Conservation (phyloP, 64 coral and sea anemone species). For the Porites lutea region DNA sequence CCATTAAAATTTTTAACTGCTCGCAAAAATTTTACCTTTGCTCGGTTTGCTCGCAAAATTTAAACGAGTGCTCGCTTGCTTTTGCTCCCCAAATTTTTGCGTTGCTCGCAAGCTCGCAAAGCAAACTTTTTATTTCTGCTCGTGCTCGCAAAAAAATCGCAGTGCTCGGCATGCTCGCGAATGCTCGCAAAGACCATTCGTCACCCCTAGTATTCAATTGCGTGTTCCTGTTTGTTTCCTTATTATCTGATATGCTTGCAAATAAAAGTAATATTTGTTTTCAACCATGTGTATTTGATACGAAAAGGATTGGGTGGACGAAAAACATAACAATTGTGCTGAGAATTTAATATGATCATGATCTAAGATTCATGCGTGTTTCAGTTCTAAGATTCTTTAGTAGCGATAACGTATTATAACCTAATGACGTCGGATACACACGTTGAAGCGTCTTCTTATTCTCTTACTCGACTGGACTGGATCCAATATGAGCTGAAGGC, state of each 20-base stretch:
- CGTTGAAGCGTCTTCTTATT: background rate
- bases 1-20: too few species aligned
- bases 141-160: too few species aligned
- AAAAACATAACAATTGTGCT: background rate
- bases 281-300: background rate
- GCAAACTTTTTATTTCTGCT: too few species aligned
- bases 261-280: background rate
- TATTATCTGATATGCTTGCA: background rate
- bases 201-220: background rate
- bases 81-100: too few species aligned
- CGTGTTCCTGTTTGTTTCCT: background rate
- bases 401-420: background rate
- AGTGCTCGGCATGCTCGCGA: too few species aligned
- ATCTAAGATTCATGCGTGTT: background rate
- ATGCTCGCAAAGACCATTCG: too few species aligned
- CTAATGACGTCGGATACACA: conserved; percentile 10
- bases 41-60: too few species aligned
- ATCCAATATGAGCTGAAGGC: background rate
- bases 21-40: too few species aligned
- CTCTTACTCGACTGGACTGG: conserved; percentile 10
- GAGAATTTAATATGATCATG: background rate
- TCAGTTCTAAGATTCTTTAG: background rate
- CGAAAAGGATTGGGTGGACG: background rate
- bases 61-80: too few species aligned
- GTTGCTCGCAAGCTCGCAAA: too few species aligned